Evolutionary conservation across 2,888 invertebrate species (phyloP), one percentile per base, ranked within the genome.

Genomic region (Aleiodes leptofemur): DNA sequence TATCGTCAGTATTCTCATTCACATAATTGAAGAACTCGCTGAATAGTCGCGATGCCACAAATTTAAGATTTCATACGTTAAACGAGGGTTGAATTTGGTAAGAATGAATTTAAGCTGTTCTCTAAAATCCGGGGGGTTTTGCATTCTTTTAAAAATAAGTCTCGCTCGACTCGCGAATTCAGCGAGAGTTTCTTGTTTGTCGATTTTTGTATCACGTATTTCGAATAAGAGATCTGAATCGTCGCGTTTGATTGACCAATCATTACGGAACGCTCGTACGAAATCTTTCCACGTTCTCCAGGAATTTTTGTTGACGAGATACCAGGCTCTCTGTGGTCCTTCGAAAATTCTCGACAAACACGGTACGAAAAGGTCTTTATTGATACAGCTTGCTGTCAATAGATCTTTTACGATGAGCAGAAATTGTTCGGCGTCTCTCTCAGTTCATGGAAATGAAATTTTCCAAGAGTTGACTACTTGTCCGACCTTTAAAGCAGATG

Each of bases 331-430:
- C 43, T 79, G 76, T 0, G 78, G 61, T 5, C 78, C 79, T 31
- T 79, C 78, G 38, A 79, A 79, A 34, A 79, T 29, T 31, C 53
- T 79, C 4, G 77, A 77, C 53, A 78, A 59, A 38, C 73, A 74
- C 4, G 78, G 77, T 23, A 79, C 70, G 31, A 79, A 77, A 14
- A 76, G 77, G 66, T 79, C 56, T 59, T 69, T 77, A 29, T 79
- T 55, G 48, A 78, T 78, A 29, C 76, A 76, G 69, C 76, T 73
- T 4, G 50, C 53, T 14, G 29, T 56, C 23, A 75, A 68, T 34
- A 51, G 51, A 56, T 73, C 76, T 70, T 71, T 61, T 69, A 68
- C 53, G 34, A 76, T 38, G 53, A 78, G 50, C n/a, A 74, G 14
- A 23, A 76, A 76, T 66, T 76, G 72, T 4, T 74, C 78, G 0